Percentiles rank a stretch among this genome's conserved stretches.
These are phyloP conservation scores for Lepilemur ruficaudatus DNA, from an alignment of 2,797 vertebrate genomes.

Conservation along the genomic window DNA sequence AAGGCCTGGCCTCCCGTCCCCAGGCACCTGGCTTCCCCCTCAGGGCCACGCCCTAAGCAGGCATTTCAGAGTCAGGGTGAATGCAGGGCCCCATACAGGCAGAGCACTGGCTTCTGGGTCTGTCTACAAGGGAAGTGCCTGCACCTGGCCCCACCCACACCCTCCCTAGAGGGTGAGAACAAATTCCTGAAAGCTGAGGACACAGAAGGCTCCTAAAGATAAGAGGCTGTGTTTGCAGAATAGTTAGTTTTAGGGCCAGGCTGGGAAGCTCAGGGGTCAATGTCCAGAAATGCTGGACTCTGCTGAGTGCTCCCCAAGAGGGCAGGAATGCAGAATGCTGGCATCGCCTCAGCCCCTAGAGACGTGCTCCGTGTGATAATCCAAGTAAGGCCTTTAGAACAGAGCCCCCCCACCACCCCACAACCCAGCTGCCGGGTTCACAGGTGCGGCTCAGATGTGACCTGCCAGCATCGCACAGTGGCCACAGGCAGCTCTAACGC, in stretches of 20 bases:
- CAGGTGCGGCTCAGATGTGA: neutral
- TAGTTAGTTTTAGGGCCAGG: neutral
- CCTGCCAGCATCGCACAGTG: neutral
- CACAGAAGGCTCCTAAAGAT: neutral
- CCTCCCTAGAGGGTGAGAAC: neutral
- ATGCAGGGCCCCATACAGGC: neutral
- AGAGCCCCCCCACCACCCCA: too few relatives aligned
- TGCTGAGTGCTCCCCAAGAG: neutral
- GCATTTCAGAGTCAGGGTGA: conserved; percentile 11
- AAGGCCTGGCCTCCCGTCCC: neutral
- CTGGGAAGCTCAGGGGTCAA: neutral
- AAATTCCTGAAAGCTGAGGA: conserved; percentile 41
- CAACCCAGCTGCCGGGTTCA: neutral
- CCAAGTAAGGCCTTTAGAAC: neutral
- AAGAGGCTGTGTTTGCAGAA: neutral
- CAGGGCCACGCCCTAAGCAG: conserved; percentile 20
- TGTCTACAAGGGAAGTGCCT: neutral
- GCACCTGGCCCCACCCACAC: neutral
- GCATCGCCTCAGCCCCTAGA: neutral
- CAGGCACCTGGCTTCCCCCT: neutral
- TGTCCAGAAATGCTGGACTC: neutral
- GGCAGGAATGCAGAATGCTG: neutral
- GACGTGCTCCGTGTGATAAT: neutral
- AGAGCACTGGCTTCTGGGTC: neutral
- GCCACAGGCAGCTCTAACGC: neutral